phyloP scores from a whole-genome alignment of 2,888 invertebrate species.

The Alviniconcha strummeri region DNA sequence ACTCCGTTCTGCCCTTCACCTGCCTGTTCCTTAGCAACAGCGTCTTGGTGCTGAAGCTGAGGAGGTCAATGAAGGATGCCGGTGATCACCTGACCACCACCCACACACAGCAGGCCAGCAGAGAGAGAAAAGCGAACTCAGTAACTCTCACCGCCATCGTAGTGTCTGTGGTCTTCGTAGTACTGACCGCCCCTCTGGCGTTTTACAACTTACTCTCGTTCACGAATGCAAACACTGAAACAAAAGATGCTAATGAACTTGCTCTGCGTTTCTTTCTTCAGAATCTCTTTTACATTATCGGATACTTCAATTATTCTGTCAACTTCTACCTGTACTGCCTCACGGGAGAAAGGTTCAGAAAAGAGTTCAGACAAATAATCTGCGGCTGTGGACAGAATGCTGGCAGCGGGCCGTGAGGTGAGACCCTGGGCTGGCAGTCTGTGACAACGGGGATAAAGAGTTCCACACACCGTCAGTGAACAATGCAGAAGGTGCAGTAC shows the following conservation, averaged over 20 bases:
- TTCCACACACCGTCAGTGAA: no score
- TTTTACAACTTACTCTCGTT: neutral
- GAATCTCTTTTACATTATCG: no score
- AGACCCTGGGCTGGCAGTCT: no score
- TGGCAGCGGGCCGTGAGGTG: no score
- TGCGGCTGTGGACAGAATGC: neutral
- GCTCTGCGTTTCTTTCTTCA: neutral
- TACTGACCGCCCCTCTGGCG: neutral
- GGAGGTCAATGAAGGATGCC: neutral
- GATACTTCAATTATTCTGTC: neutral
- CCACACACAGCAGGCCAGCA: no score
- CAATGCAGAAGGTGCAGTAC: no score
- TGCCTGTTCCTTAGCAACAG: neutral
- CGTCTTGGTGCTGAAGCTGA: neutral
- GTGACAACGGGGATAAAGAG: no score
- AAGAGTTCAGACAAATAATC: neutral
- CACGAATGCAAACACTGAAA: neutral
- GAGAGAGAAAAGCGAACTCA: neutral
- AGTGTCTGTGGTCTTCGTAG: neutral
- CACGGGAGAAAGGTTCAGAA: neutral
- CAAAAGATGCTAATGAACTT: neutral
- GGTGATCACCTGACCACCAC: neutral
- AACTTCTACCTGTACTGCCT: conserved; percentile 17
- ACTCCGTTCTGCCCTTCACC: neutral
- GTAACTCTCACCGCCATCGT: neutral